Percentiles rank a stretch among this genome's conserved stretches.
These are phyloP conservation scores for Melanotaenia duboulayi DNA, from an alignment of 2,113 vertebrate genomes.

Conservation along the genomic window DNA sequence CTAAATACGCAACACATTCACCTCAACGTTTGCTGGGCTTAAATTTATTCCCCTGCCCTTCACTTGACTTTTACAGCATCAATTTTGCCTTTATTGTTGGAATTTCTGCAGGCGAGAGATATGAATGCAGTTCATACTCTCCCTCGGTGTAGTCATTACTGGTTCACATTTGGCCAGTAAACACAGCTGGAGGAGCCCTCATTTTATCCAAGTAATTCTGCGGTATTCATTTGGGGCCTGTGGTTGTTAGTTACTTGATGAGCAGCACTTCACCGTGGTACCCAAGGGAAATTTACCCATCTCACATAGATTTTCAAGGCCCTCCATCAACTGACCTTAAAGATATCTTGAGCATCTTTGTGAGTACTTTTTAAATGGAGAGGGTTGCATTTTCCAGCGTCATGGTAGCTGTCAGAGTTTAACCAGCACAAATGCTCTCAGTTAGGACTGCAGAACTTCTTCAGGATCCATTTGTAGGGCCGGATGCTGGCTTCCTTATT, in stretches of 20 bases:
- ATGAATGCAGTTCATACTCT: not conserved
- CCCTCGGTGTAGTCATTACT: conserved; percentile 19
- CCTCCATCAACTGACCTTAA: conserved; percentile 56
- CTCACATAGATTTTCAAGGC: conserved; percentile 57
- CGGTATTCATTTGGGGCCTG: conserved; percentile 36
- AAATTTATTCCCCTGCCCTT: conserved; percentile 16
- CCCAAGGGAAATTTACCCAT: conserved; percentile 62
- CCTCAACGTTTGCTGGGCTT: not conserved
- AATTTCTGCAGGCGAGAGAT: conserved; percentile 11
- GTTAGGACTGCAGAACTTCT: not conserved
- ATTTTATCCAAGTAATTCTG: conserved; percentile 44
- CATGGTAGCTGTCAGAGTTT: not conserved
- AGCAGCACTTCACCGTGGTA: conserved; percentile 31
- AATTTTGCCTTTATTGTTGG: not conserved
- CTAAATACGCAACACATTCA: not conserved
- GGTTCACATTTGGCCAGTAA: conserved; percentile 1
- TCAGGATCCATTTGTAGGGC: not conserved
- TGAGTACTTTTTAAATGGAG: conserved; percentile 8
- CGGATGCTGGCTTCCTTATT: too few relatives aligned
- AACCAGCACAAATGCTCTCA: not conserved
- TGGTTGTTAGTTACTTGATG: conserved; percentile 64
- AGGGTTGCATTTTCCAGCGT: not conserved
- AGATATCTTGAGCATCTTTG: conserved; percentile 26
- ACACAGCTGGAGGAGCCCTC: conserved; percentile 20
- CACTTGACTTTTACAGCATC: conserved; percentile 23